A percentile compares a stretch with the other conserved stretches of the same genome.
Evolutionary conservation across 1,140 invertebrate genomes (phyloP).

Genomic region (Tetramorium simillimum): DNA sequence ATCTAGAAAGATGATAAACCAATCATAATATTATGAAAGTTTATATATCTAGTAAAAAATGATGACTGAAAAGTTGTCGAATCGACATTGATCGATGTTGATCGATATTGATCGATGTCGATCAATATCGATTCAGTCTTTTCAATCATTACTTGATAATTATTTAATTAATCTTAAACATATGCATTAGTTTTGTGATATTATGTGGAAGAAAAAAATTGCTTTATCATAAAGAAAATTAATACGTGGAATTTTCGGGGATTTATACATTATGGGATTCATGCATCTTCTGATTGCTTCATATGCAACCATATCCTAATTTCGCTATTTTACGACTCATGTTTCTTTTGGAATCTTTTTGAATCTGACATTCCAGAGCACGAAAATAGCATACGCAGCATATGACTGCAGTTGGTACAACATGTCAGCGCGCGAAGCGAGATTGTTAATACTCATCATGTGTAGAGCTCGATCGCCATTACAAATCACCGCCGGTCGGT

Average conservation of each 20-base stretch:
- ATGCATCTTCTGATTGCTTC: neutral
- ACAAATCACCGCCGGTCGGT: slow-evolving; percentile 74
- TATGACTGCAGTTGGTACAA: slow-evolving; percentile 78
- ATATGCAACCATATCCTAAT: neutral
- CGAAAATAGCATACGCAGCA: slow-evolving; percentile 67
- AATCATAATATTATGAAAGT: too few relatives aligned
- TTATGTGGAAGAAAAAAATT: neutral
- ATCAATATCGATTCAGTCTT: too few relatives aligned
- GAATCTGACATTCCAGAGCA: slow-evolving; percentile 72
- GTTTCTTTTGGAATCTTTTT: slow-evolving; percentile 6
- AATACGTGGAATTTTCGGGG: neutral
- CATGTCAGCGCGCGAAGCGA: slow-evolving; percentile 61
- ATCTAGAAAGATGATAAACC: too few relatives aligned
- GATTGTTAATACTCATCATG: slow-evolving; percentile 75
- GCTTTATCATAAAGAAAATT: neutral
- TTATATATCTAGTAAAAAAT: too few relatives aligned
- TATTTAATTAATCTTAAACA: neutral
- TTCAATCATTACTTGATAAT: neutral
- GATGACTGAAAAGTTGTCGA: too few relatives aligned
- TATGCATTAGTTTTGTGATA: neutral
- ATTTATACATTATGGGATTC: neutral
- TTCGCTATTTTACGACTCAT: neutral
- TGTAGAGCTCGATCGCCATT: slow-evolving; percentile 70
- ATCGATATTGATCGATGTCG: too few relatives aligned
- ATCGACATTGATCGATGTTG: too few relatives aligned